Evolutionary conservation across 1,140 invertebrate genomes (phyloP), one percentile per base, ranked within the genome.

Genomic region (Caenorhabditis briggsae): DNA sequence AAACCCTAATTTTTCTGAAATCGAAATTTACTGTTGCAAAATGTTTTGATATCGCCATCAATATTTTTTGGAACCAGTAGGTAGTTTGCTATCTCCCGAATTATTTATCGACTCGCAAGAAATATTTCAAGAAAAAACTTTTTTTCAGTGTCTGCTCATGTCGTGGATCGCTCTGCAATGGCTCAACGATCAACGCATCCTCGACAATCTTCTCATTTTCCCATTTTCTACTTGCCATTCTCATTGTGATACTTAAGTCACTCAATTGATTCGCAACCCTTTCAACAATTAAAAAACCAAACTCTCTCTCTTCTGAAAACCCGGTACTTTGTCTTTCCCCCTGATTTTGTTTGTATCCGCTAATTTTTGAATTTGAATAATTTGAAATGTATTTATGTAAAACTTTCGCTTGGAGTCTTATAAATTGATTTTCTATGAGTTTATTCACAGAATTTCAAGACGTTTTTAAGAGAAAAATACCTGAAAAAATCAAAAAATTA

Each of bases 121-220:
- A 33, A 33, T 33, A 33, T 33, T 33, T 33, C 33, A 33, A 33
- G 1, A 33, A 33, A 33, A 33, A 1, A 2, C 33, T 2, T 88
- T 25, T 83, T 88, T 90, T 85, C 83, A 90, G 89, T 74, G 89
- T 90, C 43, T 90, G 89, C 82, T 90, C 89, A 1, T 90, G 89
- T 70, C 64, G 86, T 48, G 88, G 88, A 65, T 86, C 90, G 23
- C 70, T 90, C 8, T 90, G 89, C 84, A 90, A 90, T 64, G 89
- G 89, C 23, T 78, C 70, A 11, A 78, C 70, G 53, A 78, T 78
- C 70, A 78, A 78, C 20, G 8, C 70, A 18, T 50, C 70, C 9
- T 23, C 46, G 5, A 12, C 46, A 1, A 2, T 18, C 16, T 50
- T 50, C 46, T 7, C 18, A 53, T 20, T 16, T 78, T 50, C 33